Evolutionary conservation across 2,797 vertebrate genomes (phyloP), one percentile per base, ranked within the genome.

Genomic region (Hyperoplus immaculatus): DNA sequence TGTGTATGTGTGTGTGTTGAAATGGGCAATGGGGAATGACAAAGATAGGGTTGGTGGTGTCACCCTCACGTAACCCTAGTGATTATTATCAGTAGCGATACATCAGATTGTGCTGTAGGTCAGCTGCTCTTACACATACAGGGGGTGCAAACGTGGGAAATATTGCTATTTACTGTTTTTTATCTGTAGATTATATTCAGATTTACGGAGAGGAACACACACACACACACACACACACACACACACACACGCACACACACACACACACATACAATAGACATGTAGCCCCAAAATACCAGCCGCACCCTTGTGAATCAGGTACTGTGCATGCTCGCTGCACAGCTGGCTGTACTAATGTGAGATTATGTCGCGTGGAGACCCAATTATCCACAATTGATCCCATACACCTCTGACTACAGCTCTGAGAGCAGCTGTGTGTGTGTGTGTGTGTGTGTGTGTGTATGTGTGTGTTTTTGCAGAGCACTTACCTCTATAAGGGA

Each of bases 381-480:
- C 86, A 93, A 90, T 92, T 92, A 94, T 90, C 87, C 85, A 87
- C 86, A 90, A 88, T 82, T 92, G 89, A 93, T 92, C 91, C 80
- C 66, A 87, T 87, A 81, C 80, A 88, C 85, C 78, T 81, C 69
- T 72, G 74, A 73, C 82, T 77, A 78, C 78, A 82, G 77, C 82
- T 82, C 78, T 80, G 63, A 82, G 79, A 79, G 78, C 66, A 68
- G 70, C 75, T 5, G 6, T 75, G 73, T 75, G 75, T 75, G 71
- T 29, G 72, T 70, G 69, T 57, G 59, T 46, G 62, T 68, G 59
- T 61, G 55, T 51, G 69, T 58, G 50, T 60, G 55, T 57, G 49
- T 50, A 58, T 66, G 77, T 69, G 29, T 29, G 29, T 73, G 66
- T 68, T 69, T 29, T 57, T 74, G 51, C 14, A 57, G 9, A 61